Evolutionary conservation across 2,797 vertebrate species (phyloP), one percentile per base, ranked within the genome.

Genomic region (Glyptemys insculpta): DNA sequence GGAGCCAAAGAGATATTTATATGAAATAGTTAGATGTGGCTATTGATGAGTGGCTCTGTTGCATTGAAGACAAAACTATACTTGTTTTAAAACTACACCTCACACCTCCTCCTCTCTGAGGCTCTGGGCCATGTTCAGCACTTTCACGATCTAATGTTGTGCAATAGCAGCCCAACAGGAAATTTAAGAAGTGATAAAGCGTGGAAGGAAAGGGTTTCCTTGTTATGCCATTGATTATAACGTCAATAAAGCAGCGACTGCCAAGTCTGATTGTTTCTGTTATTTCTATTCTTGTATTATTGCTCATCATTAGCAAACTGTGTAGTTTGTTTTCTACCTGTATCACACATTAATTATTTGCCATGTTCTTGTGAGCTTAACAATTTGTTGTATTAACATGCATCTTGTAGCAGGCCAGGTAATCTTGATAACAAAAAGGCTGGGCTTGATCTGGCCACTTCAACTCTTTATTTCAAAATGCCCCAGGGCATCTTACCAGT

Each of bases 361-460:
- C 9, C 80, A 94, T 1, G 50, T 12, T 79, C 76, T 83, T 65
- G 2, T 93, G 95, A 94, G 89, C 91, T 87, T 83, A 96, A 94
- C 91, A 79, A 2, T 78, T 87, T 59, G 74, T 83, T 94, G 83
- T 95, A 31, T 11, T 59, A 50, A n/a, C 79, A 80, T 93, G 87
- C 68, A 91, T 79, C 68, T 74, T 41, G 25, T 34, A 52, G 89
- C 6, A 68, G 79, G 8, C 34, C 81, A 53, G 86, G 76, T 88
- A 62, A 85, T 5, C n/a, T 2, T 83, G 29, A 25, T 56, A 91
- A 81, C 81, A 87, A 52, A 84, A 84, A 85, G 87, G 83, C 50
- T 79, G 52, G 44, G 29, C 14, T 86, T 89, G 74, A 62, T 62
- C 82, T 79, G 83, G 37, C 8, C 68, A 31, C 16, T 86, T 0